phyloP scores from a whole-genome alignment of 2,113 vertebrate genomes.

The Leucoraja erinaceus region DNA sequence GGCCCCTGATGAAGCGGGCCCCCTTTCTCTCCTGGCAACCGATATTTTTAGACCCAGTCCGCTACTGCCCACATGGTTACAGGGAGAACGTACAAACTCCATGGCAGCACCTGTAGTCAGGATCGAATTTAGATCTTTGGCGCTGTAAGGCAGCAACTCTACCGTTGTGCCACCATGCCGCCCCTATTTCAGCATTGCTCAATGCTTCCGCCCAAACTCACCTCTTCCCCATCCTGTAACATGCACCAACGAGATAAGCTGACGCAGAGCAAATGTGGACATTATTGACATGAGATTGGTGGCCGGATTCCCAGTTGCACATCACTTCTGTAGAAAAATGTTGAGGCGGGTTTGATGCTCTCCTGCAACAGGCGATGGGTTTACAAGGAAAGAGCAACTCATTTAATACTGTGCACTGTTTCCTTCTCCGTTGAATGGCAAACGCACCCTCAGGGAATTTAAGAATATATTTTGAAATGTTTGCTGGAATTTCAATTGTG shows the following conservation, averaged over 20 bases:
- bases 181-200: background rate
- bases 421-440: background rate
- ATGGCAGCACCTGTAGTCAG: no score
- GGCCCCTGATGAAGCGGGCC: no score
- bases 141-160: no score
- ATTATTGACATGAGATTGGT: background rate
- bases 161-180: no score
- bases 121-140: no score
- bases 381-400: background rate
- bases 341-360: background rate
- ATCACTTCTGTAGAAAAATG: no score
- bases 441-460: background rate
- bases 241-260: background rate
- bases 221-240: background rate
- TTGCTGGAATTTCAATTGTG: conserved; percentile 10
- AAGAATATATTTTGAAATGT: background rate
- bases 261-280: background rate
- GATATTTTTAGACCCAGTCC: no score
- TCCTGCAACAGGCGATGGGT: background rate
- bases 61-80: no score
- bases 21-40: no score
- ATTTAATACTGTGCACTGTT: background rate
- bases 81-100: no score
- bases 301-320: background rate
- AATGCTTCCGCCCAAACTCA: background rate